Conservation (phyloP, 2,113 vertebrate species). For the Ciconia maguari region DNA sequence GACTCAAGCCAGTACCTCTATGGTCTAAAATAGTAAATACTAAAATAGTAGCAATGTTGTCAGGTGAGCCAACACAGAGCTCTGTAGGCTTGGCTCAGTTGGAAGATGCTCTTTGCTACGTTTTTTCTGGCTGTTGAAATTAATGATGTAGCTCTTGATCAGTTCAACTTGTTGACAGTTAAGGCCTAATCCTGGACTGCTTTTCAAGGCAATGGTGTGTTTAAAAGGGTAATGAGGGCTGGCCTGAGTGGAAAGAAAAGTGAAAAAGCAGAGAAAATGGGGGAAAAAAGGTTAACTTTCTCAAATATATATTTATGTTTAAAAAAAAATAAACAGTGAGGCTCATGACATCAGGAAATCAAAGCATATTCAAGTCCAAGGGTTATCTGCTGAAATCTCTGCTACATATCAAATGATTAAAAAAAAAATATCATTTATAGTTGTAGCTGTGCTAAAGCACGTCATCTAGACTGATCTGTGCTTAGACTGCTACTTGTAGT, state of each 20-base stretch:
- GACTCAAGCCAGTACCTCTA: conserved; percentile 11
- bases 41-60: conserved; percentile 21
- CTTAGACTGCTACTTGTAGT: not conserved
- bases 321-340: not conserved
- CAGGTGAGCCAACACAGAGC: conserved; percentile 42
- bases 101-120: not conserved
- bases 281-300: not conserved
- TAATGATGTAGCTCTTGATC: not conserved
- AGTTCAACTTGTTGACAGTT: not conserved
- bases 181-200: not conserved
- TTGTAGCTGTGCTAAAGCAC: not conserved
- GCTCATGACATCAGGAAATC: not conserved
- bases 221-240: not conserved
- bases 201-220: not conserved
- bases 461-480: not conserved
- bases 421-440: not conserved
- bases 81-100: not conserved
- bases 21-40: conserved; percentile 8
- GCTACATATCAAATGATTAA: not conserved
- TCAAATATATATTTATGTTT: not conserved
- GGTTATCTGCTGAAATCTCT: not conserved
- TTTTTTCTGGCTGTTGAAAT: not conserved
- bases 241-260: not conserved
- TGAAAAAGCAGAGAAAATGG: not conserved
- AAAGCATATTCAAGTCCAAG: not conserved